Percentiles rank a stretch among this genome's conserved stretches.
Evolutionary conservation across 2,113 vertebrate genomes (phyloP).

Genomic region (Pedetes capensis): DNA sequence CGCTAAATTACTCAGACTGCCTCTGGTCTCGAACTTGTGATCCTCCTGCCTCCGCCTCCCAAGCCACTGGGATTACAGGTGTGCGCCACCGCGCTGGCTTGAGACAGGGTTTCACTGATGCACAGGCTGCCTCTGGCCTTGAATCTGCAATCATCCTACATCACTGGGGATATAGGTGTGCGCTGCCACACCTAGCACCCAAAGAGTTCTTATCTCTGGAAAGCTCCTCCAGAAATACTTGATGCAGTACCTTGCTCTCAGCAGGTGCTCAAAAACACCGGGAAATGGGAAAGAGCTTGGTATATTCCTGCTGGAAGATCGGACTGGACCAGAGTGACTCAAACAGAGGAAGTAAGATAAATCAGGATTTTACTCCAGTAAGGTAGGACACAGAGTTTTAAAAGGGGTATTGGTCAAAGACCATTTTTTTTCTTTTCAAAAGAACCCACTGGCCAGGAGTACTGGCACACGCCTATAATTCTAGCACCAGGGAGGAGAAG

Average conservation of each 20-base stretch:
- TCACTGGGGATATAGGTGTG: too few relatives aligned
- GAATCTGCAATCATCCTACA: too few relatives aligned
- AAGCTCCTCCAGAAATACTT: background rate
- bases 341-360: background rate
- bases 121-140: too few relatives aligned
- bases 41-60: too few relatives aligned
- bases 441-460: background rate
- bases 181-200: too few relatives aligned
- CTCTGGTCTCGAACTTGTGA: too few relatives aligned
- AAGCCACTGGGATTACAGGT: too few relatives aligned
- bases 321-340: background rate
- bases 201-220: background rate
- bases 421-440: conserved; percentile 30
- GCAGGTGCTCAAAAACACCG: background rate
- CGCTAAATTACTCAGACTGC: too few relatives aligned
- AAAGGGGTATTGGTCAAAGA: background rate
- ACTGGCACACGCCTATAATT: background rate
- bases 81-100: too few relatives aligned
- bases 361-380: background rate
- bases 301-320: background rate
- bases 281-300: background rate
- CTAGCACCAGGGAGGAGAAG: too few relatives aligned
- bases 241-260: background rate
- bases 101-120: too few relatives aligned
- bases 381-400: background rate